phyloP scores from a whole-genome alignment of 2,888 invertebrate species.

The Panzeria rudis region DNA sequence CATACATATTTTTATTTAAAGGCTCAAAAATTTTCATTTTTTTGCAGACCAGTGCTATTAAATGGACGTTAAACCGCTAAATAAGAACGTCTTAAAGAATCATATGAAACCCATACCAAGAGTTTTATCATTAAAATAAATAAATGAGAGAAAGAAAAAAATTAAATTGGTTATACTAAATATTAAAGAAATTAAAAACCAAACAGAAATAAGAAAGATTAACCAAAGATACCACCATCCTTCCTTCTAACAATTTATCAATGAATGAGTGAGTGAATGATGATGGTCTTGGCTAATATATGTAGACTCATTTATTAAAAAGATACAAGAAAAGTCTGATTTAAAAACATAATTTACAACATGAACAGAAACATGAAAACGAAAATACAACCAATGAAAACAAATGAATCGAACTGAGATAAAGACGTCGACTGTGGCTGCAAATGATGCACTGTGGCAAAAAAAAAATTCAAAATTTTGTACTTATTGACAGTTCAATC shows the following conservation, averaged over 20 bases:
- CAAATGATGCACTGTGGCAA: neutral
- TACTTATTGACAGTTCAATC: neutral
- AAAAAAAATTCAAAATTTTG: neutral
- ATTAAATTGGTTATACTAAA: slow-evolving; percentile 6
- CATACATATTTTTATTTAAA: too few relatives aligned
- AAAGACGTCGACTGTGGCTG: neutral
- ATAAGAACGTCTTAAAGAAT: neutral
- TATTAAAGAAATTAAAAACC: slow-evolving; percentile 26
- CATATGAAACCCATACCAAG: neutral
- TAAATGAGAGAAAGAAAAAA: neutral
- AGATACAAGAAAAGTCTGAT: neutral
- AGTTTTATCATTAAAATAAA: slow-evolving; percentile 3
- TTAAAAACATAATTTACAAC: slow-evolving; percentile 11
- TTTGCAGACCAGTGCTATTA: too few relatives aligned
- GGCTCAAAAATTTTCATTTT: too few relatives aligned
- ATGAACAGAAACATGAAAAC: slow-evolving; percentile 33
- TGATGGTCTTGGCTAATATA: slow-evolving; percentile 33
- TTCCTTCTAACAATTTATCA: slow-evolving; percentile 28
- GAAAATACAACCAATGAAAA: slow-evolving; percentile 5
- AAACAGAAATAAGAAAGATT: neutral
- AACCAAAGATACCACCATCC: neutral
- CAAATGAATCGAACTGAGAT: slow-evolving; percentile 17
- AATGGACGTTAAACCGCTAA: slow-evolving; percentile 17
- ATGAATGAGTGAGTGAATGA: slow-evolving; percentile 26
- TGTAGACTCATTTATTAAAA: slow-evolving; percentile 17